Evolutionary conservation across 1,140 invertebrate species (phyloP).

Genomic region (Gonatopus flavifemur): DNA sequence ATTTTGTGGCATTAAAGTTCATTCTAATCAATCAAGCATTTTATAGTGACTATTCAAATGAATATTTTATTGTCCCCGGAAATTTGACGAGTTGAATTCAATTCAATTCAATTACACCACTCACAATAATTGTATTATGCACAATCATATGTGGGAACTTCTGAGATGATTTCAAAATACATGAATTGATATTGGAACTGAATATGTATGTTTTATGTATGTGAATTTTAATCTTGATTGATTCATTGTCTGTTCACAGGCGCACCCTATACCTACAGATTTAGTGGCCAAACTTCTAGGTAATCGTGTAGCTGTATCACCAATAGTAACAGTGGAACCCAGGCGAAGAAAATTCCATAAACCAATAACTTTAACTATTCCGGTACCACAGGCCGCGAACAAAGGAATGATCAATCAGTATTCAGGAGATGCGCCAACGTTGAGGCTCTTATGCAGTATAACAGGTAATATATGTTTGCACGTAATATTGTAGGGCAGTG

Average conservation of each 20-base stretch:
- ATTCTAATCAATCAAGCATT: too few relatives aligned
- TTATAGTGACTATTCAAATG: too few relatives aligned
- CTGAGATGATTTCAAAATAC: too few relatives aligned
- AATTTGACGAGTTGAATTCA: too few relatives aligned
- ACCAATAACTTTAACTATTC: conserved; percentile 92
- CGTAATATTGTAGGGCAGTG: conserved; percentile 46
- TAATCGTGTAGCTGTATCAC: conserved; percentile 88
- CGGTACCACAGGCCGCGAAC: conserved; percentile 83
- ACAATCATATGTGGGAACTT: too few relatives aligned
- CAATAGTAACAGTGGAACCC: conserved; percentile 96
- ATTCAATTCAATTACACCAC: too few relatives aligned
- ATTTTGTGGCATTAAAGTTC: too few relatives aligned
- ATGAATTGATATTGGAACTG: too few relatives aligned
- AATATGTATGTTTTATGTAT: too few relatives aligned
- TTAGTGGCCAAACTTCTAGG: conserved; percentile 83
- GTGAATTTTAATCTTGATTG: too few relatives aligned
- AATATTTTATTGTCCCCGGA: too few relatives aligned
- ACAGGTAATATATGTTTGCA: conserved; percentile 71
- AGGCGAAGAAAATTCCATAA: conserved; percentile 94
- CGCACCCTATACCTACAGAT: conserved; percentile 85
- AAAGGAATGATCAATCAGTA: conserved; percentile 90
- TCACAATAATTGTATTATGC: too few relatives aligned
- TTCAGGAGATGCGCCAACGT: conserved; percentile 74
- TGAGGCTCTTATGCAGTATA: conserved; percentile 90
- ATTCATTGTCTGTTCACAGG: conserved; percentile 63